Conservation (phyloP, 2,797 vertebrate species). For the Calcarius lapponicus region DNA sequence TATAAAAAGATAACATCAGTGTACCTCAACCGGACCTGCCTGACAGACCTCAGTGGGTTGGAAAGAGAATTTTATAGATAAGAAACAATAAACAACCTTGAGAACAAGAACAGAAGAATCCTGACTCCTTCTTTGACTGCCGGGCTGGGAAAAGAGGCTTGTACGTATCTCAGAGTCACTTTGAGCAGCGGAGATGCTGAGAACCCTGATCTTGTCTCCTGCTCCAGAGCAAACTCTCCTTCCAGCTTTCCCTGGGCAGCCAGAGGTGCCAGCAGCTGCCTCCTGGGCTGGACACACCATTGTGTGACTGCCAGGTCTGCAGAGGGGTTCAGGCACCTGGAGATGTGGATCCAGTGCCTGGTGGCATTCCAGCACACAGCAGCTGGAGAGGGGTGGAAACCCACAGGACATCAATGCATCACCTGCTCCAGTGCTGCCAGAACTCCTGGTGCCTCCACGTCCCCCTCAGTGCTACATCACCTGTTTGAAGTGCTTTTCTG, state of each 20-base stretch:
- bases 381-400: background rate
- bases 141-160: no score
- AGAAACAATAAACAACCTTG: no score
- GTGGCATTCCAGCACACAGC: background rate
- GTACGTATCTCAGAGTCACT: no score
- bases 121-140: no score
- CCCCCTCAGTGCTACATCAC: background rate
- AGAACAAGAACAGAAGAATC: no score
- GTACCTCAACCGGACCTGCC: no score
- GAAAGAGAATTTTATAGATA: no score
- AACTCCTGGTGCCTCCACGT: background rate
- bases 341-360: background rate
- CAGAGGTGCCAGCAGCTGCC: background rate
- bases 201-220: background rate
- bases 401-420: background rate
- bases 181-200: no score
- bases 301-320: background rate
- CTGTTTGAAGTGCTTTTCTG: background rate
- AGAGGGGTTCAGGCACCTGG: background rate
- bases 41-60: no score
- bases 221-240: background rate
- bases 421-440: background rate
- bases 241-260: background rate
- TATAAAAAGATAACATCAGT: no score
- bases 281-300: background rate